Conservation (phyloP, 2,113 vertebrate genomes). For the Strix aluco region DNA sequence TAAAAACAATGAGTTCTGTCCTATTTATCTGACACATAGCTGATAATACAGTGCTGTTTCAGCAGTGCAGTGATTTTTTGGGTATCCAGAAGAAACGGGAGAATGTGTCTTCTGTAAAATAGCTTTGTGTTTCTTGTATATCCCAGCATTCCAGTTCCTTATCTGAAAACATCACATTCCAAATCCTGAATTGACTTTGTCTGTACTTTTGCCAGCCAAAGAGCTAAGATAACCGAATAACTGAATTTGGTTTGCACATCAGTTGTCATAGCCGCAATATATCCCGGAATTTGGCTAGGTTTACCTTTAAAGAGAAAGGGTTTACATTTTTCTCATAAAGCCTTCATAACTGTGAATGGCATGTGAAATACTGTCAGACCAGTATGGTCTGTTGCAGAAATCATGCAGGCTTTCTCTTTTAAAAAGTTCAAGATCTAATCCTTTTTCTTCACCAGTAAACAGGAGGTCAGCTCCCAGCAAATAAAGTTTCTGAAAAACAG, state of each 20-base stretch:
- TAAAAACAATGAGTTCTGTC: not conserved
- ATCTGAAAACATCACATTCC: slow-evolving; percentile 48
- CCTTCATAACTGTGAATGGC: not conserved
- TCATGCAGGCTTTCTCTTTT: not conserved
- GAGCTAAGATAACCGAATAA: not conserved
- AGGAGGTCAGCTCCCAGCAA: not conserved
- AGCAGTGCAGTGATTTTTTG: not conserved
- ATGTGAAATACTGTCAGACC: not conserved
- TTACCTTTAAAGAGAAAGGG: not conserved
- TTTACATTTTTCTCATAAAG: slow-evolving; percentile 7
- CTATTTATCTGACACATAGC: not conserved
- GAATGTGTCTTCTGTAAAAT: not conserved
- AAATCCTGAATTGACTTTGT: slow-evolving; percentile 15
- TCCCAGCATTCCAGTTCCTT: not conserved
- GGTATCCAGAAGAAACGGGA: not conserved
- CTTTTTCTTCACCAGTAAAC: not conserved
- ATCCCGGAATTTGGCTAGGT: not conserved
- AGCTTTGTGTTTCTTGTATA: not conserved
- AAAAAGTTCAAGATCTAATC: not conserved
- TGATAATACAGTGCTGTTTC: not conserved
- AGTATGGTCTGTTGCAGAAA: not conserved
- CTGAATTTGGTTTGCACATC: slow-evolving; percentile 14
- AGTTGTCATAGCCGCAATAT: not conserved
- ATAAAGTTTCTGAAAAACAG: not conserved
- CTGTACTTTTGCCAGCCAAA: slow-evolving; percentile 16